phyloP scores from a whole-genome alignment of 1,140 invertebrate genomes.

The Kradibia gibbosae region DNA sequence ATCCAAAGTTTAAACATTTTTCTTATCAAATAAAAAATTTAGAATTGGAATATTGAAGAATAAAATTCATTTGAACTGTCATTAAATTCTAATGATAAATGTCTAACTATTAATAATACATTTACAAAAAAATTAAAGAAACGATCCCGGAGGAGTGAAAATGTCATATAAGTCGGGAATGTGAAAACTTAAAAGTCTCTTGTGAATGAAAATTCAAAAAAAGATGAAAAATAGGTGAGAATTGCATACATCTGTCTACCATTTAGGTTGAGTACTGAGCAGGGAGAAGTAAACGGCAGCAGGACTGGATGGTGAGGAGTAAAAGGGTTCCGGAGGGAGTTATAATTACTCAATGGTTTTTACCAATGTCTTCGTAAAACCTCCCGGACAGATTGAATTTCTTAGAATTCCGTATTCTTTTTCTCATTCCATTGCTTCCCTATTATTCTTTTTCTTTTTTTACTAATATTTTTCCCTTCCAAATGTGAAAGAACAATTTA shows the following conservation, averaged over 20 bases:
- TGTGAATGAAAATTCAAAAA: conserved; percentile 40
- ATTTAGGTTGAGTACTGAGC: background rate
- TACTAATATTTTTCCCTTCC: conserved; percentile 24
- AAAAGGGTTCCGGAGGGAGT: conserved; percentile 44
- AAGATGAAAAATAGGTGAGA: background rate
- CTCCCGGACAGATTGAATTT: conserved; percentile 45
- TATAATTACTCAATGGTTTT: conserved; percentile 56
- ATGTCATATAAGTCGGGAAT: background rate
- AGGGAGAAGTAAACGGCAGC: conserved; percentile 16
- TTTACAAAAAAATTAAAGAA: background rate
- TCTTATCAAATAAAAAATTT: background rate
- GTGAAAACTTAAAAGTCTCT: conserved; percentile 16
- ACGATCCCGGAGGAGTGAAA: background rate
- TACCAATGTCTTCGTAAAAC: conserved; percentile 48
- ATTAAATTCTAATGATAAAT: background rate
- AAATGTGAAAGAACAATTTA: conserved; percentile 16
- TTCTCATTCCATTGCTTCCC: conserved; percentile 12
- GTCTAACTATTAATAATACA: background rate
- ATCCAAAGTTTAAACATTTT: too few relatives aligned
- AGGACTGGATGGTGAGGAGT: conserved; percentile 18
- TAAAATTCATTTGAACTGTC: background rate
- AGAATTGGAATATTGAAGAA: background rate
- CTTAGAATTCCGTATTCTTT: background rate
- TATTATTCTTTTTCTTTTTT: conserved; percentile 21
- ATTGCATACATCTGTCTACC: conserved; percentile 34